Base-by-base conservation (phyloP, 2,113 vertebrate species). In the Antechinus flavipes region DNA sequence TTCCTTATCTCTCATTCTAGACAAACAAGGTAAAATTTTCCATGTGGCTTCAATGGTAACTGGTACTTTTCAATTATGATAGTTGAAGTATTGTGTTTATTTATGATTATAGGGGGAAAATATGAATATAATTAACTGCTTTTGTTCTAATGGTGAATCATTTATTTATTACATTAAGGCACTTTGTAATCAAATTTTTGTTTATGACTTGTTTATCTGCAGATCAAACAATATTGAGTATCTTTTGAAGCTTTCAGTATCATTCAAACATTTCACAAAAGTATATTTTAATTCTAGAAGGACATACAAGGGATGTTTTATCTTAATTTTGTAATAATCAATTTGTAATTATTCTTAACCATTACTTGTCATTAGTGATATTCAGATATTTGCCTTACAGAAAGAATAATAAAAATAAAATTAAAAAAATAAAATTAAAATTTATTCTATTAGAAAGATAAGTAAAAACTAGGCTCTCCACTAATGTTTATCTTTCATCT, bases 1-100 rank as follows among this genome's bases (percentile, higher is more conserved):
- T 91, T 94, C n/a, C 35, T 90, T 92, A 46, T 53, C 24, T 94
- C 61, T 96, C 49, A 94, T 93, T 84, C 46, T 89, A 2, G 35
- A 24, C 91, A 42, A 84, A 26, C 91, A 84, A 84, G n/a, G 19
- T 22, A 84, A 68, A 56, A 49, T 89, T 56, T 91, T 93, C 9
- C 52, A 3, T 91, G 0, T 93, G 52, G 95, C 90, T 94, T 96
- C 95, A 93, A 9, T 92, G 49, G 84, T 89, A 91, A 14, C 25
- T 94, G 89, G 58, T 93, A 23, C 42, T 94, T 84, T 92, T 61
- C 92, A 95, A 54, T 49, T 6, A 2, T 50, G 50, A 52, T 54
- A 76, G 91, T 22, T 93, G 47, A 58, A 14, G 2, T 27, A 54
- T 14, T 53, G 50, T 46, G 50, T 46, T 26, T 61, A 53, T 47